Percentiles rank a stretch among this genome's conserved stretches.
These are phyloP conservation scores for Sisor rabdophorus DNA, from an alignment of 2,113 vertebrate genomes.

Conservation along the genomic window DNA sequence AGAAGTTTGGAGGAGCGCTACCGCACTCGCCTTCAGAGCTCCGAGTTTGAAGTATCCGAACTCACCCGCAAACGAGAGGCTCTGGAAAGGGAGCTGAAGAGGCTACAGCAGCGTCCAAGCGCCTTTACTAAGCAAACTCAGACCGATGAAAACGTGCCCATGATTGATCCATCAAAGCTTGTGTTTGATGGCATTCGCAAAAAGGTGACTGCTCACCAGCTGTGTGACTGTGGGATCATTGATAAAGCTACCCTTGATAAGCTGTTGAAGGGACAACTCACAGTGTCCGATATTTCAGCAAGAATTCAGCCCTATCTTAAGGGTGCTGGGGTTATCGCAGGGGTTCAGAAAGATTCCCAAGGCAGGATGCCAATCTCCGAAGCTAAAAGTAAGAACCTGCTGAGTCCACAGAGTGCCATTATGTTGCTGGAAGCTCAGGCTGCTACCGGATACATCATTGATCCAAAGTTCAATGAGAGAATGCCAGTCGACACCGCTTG, in stretches of 20 bases:
- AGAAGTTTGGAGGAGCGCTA: constrained; percentile 82
- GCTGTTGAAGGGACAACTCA: constrained; percentile 81
- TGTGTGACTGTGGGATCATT: constrained; percentile 86
- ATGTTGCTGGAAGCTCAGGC: constrained; percentile 92
- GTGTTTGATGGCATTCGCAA: constrained; percentile 83
- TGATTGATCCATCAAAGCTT: constrained; percentile 82
- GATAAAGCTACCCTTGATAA: constrained; percentile 81
- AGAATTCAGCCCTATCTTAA: constrained; percentile 86
- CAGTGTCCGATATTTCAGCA: constrained; percentile 78
- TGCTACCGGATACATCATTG: constrained; percentile 87
- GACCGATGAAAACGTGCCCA: constrained; percentile 76
- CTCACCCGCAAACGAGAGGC: constrained; percentile 71
- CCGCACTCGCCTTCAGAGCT: constrained; percentile 73
- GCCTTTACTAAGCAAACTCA: constrained; percentile 74
- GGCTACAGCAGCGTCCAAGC: constrained; percentile 74
- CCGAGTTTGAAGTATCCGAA: constrained; percentile 77
- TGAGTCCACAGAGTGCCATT: constrained; percentile 77
- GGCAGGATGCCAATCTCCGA: constrained; percentile 85
- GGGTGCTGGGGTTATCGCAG: constrained; percentile 84
- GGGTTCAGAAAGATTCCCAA: constrained; percentile 73
- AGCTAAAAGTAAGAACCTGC: constrained; percentile 82
- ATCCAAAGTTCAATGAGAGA: constrained; percentile 81
- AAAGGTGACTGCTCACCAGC: constrained; percentile 89
- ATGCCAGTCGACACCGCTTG: constrained; percentile 84
- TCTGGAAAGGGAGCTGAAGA: constrained; percentile 81